These are phyloP conservation scores for Arenaria interpres DNA, from an alignment of 2,113 vertebrate species.

Conservation along the genomic window DNA sequence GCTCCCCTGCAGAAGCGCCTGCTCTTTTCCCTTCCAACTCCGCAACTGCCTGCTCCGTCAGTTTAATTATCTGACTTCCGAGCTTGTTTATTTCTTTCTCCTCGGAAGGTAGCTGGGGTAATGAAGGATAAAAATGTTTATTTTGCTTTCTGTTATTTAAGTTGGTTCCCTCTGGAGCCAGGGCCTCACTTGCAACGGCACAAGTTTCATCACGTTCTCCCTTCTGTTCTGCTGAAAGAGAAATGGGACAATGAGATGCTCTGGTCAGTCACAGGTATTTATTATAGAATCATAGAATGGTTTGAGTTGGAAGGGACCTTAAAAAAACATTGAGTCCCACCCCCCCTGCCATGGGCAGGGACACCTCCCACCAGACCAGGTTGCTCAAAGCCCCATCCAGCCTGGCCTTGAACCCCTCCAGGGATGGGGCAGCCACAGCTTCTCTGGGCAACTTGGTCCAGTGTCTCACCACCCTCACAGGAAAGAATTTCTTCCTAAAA, in stretches of 20 bases:
- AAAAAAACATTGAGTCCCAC: too few relatives aligned
- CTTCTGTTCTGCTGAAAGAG: conserved; percentile 78
- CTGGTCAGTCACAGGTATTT: background rate
- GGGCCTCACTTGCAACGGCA: conserved; percentile 54
- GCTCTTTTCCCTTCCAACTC: conserved; percentile 66
- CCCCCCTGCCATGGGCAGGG: too few relatives aligned
- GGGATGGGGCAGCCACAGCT: too few relatives aligned
- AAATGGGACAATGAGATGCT: conserved; percentile 56
- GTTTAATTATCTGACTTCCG: conserved; percentile 68
- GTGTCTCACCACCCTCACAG: too few relatives aligned
- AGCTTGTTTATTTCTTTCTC: conserved; percentile 71
- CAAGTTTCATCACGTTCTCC: conserved; percentile 70
- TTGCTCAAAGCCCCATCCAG: too few relatives aligned
- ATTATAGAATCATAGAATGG: background rate
- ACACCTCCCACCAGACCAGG: too few relatives aligned
- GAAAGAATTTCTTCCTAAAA: too few relatives aligned
- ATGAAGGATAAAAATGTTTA: conserved; percentile 71
- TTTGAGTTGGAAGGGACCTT: too few relatives aligned
- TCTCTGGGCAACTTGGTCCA: too few relatives aligned
- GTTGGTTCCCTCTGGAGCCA: conserved; percentile 73
- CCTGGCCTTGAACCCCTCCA: too few relatives aligned
- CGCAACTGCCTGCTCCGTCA: conserved; percentile 54
- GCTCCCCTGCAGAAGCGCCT: background rate
- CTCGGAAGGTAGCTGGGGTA: conserved; percentile 55
- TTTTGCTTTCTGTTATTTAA: conserved; percentile 71